phyloP scores from a whole-genome alignment of 2,797 vertebrate genomes.

The Mastacembelus armatus region DNA sequence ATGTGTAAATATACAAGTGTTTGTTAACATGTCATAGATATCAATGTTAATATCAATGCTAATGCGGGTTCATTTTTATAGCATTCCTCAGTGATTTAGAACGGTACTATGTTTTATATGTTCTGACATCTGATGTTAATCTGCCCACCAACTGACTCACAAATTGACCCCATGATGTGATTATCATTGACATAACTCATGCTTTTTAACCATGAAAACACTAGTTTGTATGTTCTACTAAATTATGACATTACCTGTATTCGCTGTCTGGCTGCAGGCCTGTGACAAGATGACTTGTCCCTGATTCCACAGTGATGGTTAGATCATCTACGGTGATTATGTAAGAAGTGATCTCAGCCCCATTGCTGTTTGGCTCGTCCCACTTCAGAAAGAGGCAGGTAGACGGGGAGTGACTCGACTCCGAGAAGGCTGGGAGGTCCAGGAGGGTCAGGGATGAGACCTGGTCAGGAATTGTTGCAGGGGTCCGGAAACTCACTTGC shows the following conservation, averaged over 20 bases:
- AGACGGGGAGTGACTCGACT: slow-evolving; percentile 83
- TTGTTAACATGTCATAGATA: no score
- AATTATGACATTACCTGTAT: slow-evolving; percentile 86
- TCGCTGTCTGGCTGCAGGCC: slow-evolving; percentile 94
- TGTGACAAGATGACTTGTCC: slow-evolving; percentile 85
- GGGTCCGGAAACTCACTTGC: slow-evolving; percentile 89
- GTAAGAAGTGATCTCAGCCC: slow-evolving; percentile 92
- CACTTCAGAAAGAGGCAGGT: slow-evolving; percentile 94
- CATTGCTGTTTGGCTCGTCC: slow-evolving; percentile 95
- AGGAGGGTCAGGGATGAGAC: slow-evolving; percentile 84
- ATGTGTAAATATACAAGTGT: no score
- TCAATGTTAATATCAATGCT: not conserved
- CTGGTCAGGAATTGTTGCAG: slow-evolving; percentile 87
- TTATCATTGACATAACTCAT: not conserved
- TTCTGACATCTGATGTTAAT: not conserved
- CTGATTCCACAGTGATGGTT: slow-evolving; percentile 85
- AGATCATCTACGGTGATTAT: slow-evolving; percentile 88
- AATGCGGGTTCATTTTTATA: not conserved
- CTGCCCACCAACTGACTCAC: no score
- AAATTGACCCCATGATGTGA: not conserved
- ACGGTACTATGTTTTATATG: not conserved
- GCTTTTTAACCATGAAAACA: not conserved
- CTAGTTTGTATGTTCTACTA: not conserved
- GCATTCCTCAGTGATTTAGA: not conserved
- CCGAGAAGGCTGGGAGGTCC: slow-evolving; percentile 82